These are phyloP conservation scores for Oryzias celebensis DNA, from an alignment of 2,113 vertebrate species.

Conservation along the genomic window DNA sequence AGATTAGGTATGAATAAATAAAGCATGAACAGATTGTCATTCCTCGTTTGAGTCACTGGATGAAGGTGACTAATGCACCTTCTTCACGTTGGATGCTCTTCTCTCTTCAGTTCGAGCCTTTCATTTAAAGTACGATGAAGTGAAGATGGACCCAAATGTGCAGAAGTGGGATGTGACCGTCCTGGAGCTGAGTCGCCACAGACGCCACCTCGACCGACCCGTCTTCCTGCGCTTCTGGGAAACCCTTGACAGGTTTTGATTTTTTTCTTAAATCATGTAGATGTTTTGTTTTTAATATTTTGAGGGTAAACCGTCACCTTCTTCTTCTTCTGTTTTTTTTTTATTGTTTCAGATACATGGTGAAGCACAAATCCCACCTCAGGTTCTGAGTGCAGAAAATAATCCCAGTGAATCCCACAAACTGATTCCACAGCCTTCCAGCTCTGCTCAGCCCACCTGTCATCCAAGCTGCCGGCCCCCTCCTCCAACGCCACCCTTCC, in stretches of 20 bases:
- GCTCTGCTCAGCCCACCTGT: conserved; percentile 12
- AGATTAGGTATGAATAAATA: too few relatives aligned
- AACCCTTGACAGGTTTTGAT: conserved; percentile 91
- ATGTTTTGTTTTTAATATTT: neutral
- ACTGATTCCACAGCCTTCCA: conserved; percentile 8
- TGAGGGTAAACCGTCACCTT: neutral
- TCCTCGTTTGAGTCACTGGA: too few relatives aligned
- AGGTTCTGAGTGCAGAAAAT: conserved; percentile 85
- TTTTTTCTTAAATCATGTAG: neutral
- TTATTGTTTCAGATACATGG: conserved; percentile 87
- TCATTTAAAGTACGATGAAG: conserved; percentile 97
- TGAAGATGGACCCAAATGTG: conserved; percentile 93
- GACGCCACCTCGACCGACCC: conserved; percentile 93
- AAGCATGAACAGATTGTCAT: too few relatives aligned
- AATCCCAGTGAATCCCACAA: conserved; percentile 14
- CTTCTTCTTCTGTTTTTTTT: neutral
- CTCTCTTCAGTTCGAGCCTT: conserved; percentile 90
- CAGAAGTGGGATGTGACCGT: conserved; percentile 98
- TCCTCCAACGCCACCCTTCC: conserved; percentile 6
- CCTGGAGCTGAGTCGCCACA: conserved; percentile 96
- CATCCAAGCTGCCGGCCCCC: conserved; percentile 15
- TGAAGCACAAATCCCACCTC: conserved; percentile 98
- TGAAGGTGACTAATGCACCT: too few relatives aligned
- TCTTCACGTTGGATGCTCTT: neutral
- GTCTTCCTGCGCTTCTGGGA: conserved; percentile 98